Evolutionary conservation across 2,113 vertebrate genomes (phyloP), one percentile per base, ranked within the genome.

Genomic region (Antennarius striatus): DNA sequence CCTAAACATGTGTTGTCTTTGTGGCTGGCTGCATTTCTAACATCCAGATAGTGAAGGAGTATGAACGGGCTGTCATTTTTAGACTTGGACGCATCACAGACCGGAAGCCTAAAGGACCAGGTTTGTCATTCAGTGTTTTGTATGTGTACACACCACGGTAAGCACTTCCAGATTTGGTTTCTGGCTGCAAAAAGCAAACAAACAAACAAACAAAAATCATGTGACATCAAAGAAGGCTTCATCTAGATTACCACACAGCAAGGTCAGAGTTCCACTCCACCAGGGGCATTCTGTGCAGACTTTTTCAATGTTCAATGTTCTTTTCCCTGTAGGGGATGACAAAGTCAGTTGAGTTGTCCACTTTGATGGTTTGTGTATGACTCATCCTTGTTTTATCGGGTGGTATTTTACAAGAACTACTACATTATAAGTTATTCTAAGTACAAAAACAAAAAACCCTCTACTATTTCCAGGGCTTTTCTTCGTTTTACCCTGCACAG

Each of bases 401-500:
- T 47, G n/a, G 16, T 32, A 47, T 39, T 36, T 6, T 36, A 4
- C 45, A 61, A 36, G 1, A 48, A 61, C 58, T 10, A 29, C 5
- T 17, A 40, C 30, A 62, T 1, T 14, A 50, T 13, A 51, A 0
- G 4, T 14, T 8, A 5, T 2, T 61, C 29, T 10, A 11, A 46
- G 30, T 30, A 58, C 6, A 3, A 36, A 15, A 22, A 52, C 17
- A 45, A 63, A 63, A 40, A n/a, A 10, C 1, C 5, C 32, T 51
- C 17, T 40, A 4, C 73, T 45, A 15, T 55, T 30, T 67, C 9
- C 87, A 99, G 97, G 96, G 30, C 88, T 99, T 70, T 95, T 98
- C 84, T 96, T 98, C 6, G 65, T 98, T 39, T 75, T 98, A 76
- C 97, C 97, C 0, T 98, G 96, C 86, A 95, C 95, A 1, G 96